A percentile compares a stretch with the other conserved stretches of the same genome.
Conservation (phyloP, 2,113 vertebrate species). For the Hoplias malabaricus region DNA sequence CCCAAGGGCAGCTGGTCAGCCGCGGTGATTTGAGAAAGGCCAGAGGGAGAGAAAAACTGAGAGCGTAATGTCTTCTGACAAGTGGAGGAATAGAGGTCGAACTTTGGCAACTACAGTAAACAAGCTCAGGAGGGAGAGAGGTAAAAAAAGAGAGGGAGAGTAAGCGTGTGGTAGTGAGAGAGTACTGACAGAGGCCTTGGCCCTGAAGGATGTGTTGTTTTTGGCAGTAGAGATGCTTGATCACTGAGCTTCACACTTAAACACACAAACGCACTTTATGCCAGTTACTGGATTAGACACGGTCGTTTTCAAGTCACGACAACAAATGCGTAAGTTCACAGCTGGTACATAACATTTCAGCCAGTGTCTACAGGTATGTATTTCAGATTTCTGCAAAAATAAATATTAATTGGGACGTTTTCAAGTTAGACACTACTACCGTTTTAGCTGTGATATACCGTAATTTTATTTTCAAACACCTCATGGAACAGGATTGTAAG, state of each 20-base stretch:
- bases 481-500: too few relatives aligned
- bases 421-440: too few relatives aligned
- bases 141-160: background rate
- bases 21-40: background rate
- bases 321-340: too few relatives aligned
- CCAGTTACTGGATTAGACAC: too few relatives aligned
- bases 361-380: too few relatives aligned
- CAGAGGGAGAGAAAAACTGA: background rate
- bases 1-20: slow-evolving; percentile 8
- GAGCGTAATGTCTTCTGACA: slow-evolving; percentile 35
- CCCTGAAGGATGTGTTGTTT: background rate
- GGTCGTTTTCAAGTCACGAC: too few relatives aligned
- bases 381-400: too few relatives aligned
- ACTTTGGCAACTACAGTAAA: slow-evolving; percentile 15
- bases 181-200: background rate
- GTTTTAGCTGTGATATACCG: too few relatives aligned
- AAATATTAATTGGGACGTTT: too few relatives aligned
- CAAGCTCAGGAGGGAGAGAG: background rate
- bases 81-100: slow-evolving; percentile 26
- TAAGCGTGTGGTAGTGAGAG: background rate
- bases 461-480: too few relatives aligned
- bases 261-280: background rate
- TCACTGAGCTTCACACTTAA: background rate
- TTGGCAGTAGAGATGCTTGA: background rate
- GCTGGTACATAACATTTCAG: too few relatives aligned